Evolutionary conservation across 2,888 invertebrate species (phyloP).

Genomic region (Aquatica leii): DNA sequence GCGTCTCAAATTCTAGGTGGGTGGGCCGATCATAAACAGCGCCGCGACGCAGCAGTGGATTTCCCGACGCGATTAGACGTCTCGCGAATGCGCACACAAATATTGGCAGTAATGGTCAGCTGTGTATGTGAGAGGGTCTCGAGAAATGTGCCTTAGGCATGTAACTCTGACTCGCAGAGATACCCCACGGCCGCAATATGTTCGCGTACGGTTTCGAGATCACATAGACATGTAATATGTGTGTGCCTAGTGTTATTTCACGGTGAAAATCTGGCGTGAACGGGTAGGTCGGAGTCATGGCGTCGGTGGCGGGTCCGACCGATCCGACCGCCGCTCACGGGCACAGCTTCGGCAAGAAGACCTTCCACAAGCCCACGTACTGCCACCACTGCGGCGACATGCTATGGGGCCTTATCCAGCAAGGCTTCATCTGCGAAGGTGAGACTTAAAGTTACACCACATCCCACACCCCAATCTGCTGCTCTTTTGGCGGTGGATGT

Average conservation of each 20-base stretch:
- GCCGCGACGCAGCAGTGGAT: conserved; percentile 48
- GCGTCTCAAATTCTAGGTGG: conserved; percentile 32
- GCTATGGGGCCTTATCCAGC: conserved; percentile 99
- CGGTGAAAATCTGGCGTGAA: conserved; percentile 71
- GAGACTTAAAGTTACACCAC: conserved; percentile 54
- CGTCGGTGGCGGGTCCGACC: conserved; percentile 63
- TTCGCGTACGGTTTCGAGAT: conserved; percentile 68
- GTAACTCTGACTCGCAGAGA: conserved; percentile 56
- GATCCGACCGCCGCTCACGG: conserved; percentile 76
- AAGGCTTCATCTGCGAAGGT: conserved; percentile 99
- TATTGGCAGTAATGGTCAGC: conserved; percentile 57
- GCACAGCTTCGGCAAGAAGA: conserved; percentile 99
- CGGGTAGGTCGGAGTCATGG: conserved; percentile 68
- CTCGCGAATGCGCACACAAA: conserved; percentile 53
- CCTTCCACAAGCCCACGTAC: conserved; percentile 99
- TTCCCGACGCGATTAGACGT: conserved; percentile 52
- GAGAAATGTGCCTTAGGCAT: conserved; percentile 60
- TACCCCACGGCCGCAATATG: conserved; percentile 63
- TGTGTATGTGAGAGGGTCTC: conserved; percentile 53
- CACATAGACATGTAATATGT: conserved; percentile 67
- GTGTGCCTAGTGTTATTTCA: conserved; percentile 61
- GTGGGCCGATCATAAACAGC: conserved; percentile 45
- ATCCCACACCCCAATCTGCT: conserved; percentile 27
- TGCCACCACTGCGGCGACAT: conserved; percentile 99
- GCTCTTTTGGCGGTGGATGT: conserved; percentile 13